A percentile compares a stretch with the other conserved stretches of the same genome.
phyloP scores from a whole-genome alignment of 2,888 invertebrate species.

The Gari tellinella region DNA sequence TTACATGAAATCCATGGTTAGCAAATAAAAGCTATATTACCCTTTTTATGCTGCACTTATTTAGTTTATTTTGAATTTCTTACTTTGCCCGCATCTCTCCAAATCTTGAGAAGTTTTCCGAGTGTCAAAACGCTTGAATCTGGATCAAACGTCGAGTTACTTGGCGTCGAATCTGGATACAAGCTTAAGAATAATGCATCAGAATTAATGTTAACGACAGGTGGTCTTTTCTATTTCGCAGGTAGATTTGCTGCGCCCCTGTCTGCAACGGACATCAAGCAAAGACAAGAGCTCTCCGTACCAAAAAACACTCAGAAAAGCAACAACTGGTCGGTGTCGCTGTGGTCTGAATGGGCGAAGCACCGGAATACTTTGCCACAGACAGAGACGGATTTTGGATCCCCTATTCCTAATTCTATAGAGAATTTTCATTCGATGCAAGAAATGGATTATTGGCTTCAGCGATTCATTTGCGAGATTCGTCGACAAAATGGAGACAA shows the following conservation, averaged over 20 bases:
- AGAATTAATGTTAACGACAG: too few species aligned
- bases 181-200: too few species aligned
- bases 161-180: too few species aligned
- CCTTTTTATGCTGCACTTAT: too few species aligned
- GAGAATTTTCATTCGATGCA: neutral
- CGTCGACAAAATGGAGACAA: slow-evolving; percentile 7
- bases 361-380: neutral
- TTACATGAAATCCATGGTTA: too few species aligned
- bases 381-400: neutral
- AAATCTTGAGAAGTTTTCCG: too few species aligned
- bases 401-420: slow-evolving; percentile 15
- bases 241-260: slow-evolving; percentile 1
- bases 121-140: too few species aligned
- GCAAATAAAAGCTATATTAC: too few species aligned
- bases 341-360: slow-evolving; percentile 14
- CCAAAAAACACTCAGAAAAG: neutral
- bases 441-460: slow-evolving; percentile 11
- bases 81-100: too few species aligned
- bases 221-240: too few species aligned
- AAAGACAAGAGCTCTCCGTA: neutral
- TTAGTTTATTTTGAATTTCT: too few species aligned
- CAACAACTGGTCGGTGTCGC: neutral
- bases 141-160: too few species aligned
- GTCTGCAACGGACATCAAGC: neutral
- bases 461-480: slow-evolving; percentile 7